phyloP scores from a whole-genome alignment of 1,140 invertebrate genomes.

The Leptinotarsa undecemlineata region DNA sequence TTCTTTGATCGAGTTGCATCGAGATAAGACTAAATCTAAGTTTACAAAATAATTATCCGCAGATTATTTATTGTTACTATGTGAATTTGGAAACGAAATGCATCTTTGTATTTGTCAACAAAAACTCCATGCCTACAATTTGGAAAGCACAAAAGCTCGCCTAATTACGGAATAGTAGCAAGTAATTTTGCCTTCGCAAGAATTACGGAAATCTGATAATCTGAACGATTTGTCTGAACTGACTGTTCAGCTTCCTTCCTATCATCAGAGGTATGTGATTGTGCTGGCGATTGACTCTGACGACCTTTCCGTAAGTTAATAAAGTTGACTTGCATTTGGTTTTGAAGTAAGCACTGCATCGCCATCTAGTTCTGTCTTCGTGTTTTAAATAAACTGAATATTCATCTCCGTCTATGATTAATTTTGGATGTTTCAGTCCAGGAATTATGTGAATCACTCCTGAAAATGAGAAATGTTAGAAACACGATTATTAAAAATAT shows the following conservation, averaged over 20 bases:
- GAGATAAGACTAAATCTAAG: no score
- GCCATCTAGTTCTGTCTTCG: conserved; percentile 34
- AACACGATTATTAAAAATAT: not conserved
- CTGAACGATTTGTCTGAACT: conserved; percentile 31
- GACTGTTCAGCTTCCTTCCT: conserved; percentile 25
- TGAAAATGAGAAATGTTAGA: conserved; percentile 27
- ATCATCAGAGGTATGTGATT: conserved; percentile 34
- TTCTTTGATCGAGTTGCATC: no score
- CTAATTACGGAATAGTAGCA: no score
- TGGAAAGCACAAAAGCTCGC: no score
- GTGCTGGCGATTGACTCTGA: conserved; percentile 35
- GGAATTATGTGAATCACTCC: conserved; percentile 36
- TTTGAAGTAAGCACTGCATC: conserved; percentile 40
- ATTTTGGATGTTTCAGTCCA: conserved; percentile 36
- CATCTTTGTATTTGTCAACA: no score
- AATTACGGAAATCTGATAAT: conserved; percentile 29
- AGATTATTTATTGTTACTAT: no score
- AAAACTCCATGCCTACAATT: no score
- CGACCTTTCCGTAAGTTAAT: conserved; percentile 38
- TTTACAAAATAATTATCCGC: no score
- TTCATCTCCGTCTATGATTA: conserved; percentile 35
- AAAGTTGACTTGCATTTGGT: conserved; percentile 45
- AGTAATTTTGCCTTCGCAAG: not conserved
- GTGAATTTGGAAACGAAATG: no score
- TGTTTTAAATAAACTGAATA: conserved; percentile 20